Conservation (phyloP, 1,140 invertebrate genomes). For the Papilio dardanus region DNA sequence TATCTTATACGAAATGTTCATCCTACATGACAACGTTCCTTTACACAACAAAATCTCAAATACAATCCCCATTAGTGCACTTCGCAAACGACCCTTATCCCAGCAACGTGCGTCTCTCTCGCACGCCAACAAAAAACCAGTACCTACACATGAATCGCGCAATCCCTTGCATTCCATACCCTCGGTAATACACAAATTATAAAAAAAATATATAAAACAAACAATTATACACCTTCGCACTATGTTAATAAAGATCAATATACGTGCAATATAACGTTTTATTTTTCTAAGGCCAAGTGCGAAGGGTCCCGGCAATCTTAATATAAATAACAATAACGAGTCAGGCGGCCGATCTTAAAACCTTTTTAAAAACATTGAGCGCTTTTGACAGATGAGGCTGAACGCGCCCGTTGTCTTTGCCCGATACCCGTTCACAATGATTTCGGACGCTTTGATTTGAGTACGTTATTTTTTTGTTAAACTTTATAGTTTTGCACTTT, state of each 20-base stretch:
- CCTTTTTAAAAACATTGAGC: slow-evolving; percentile 75
- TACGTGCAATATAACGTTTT: slow-evolving; percentile 42
- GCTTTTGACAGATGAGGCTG: slow-evolving; percentile 73
- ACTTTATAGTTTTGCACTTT: background rate
- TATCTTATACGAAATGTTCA: slow-evolving; percentile 19
- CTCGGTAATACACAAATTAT: slow-evolving; percentile 53
- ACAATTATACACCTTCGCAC: slow-evolving; percentile 54
- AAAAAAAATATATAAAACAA: slow-evolving; percentile 46
- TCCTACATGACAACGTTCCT: background rate
- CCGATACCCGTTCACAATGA: slow-evolving; percentile 46
- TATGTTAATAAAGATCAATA: slow-evolving; percentile 55
- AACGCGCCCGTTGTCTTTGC: slow-evolving; percentile 59
- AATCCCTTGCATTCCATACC: slow-evolving; percentile 74
- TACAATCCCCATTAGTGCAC: slow-evolving; percentile 77
- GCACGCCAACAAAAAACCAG: slow-evolving; percentile 71
- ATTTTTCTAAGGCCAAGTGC: slow-evolving; percentile 72
- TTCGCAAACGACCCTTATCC: slow-evolving; percentile 67
- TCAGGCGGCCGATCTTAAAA: slow-evolving; percentile 65
- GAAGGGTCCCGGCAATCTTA: slow-evolving; percentile 75
- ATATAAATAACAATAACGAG: slow-evolving; percentile 81
- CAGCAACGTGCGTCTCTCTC: slow-evolving; percentile 54
- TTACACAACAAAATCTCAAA: slow-evolving; percentile 54
- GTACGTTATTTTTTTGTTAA: background rate
- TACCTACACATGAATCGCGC: slow-evolving; percentile 72
- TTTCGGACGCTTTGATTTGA: slow-evolving; percentile 39